Evolutionary conservation across 2,888 invertebrate species (phyloP).

Genomic region (Acrobasis repandana): DNA sequence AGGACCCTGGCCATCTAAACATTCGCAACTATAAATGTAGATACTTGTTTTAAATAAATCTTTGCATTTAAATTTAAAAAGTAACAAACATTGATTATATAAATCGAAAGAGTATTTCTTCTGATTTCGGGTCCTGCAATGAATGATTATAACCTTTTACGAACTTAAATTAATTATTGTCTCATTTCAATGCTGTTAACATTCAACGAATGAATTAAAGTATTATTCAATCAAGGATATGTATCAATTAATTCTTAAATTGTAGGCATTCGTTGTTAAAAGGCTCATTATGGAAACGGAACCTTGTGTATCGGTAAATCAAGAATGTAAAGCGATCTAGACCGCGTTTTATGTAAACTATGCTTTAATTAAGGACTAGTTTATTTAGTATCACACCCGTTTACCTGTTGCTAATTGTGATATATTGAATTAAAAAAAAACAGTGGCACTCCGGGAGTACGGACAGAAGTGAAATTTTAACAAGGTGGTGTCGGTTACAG

Average conservation of each 20-base stretch:
- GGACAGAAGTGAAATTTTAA: too few species aligned
- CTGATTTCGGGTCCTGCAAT: too few species aligned
- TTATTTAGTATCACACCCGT: neutral
- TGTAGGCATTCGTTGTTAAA: constrained; percentile 51
- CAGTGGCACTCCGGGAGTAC: too few species aligned
- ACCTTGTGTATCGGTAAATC: constrained; percentile 42
- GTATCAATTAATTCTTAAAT: constrained; percentile 49
- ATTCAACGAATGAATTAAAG: constrained; percentile 21
- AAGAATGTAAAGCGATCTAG: constrained; percentile 39
- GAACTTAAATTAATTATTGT: neutral
- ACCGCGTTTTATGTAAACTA: constrained; percentile 11
- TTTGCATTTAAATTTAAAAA: too few species aligned
- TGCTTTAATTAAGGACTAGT: constrained; percentile 10
- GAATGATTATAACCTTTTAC: neutral
- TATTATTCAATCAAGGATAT: constrained; percentile 40
- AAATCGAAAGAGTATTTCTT: too few species aligned
- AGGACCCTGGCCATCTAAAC: too few species aligned
- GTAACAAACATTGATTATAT: too few species aligned
- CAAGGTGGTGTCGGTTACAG: too few species aligned
- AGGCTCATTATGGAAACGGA: constrained; percentile 72
- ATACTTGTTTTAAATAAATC: too few species aligned
- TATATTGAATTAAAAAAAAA: too few species aligned
- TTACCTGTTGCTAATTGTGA: neutral
- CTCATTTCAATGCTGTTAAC: neutral
- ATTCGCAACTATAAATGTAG: too few species aligned